These are phyloP conservation scores for Aquatica leii DNA, from an alignment of 2,888 invertebrate genomes.

Conservation along the genomic window DNA sequence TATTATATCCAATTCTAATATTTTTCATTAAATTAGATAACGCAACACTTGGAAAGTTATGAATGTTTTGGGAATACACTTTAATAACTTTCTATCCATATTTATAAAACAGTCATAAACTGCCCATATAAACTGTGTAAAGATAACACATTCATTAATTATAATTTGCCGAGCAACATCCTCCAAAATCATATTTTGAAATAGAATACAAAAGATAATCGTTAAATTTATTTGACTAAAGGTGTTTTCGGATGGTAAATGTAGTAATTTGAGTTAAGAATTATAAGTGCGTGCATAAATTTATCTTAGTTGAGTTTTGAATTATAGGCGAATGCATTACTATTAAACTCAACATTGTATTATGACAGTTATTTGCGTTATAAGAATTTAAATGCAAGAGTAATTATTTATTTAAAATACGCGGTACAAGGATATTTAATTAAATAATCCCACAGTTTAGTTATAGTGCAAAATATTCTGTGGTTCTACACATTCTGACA, in stretches of 20 bases:
- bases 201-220: slow-evolving; percentile 26
- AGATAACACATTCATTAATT: slow-evolving; percentile 50
- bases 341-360: no score
- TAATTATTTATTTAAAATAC: not conserved
- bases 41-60: slow-evolving; percentile 42
- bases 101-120: slow-evolving; percentile 50
- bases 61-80: slow-evolving; percentile 47
- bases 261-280: no score
- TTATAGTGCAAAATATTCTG: not conserved
- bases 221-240: slow-evolving; percentile 17
- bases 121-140: slow-evolving; percentile 47
- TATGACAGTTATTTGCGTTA: no score
- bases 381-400: not conserved
- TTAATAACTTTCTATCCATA: slow-evolving; percentile 47
- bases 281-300: no score
- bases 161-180: slow-evolving; percentile 46
- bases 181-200: slow-evolving; percentile 25
- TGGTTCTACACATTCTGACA: slow-evolving; percentile 1
- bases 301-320: no score
- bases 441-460: slow-evolving; percentile 1
- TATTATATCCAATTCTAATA: slow-evolving; percentile 1
- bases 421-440: no score
- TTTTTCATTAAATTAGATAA: slow-evolving; percentile 43
- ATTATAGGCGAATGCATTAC: no score
- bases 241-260: no score